Evolutionary conservation across 2,797 vertebrate genomes (phyloP).

Genomic region (Falco cherrug): DNA sequence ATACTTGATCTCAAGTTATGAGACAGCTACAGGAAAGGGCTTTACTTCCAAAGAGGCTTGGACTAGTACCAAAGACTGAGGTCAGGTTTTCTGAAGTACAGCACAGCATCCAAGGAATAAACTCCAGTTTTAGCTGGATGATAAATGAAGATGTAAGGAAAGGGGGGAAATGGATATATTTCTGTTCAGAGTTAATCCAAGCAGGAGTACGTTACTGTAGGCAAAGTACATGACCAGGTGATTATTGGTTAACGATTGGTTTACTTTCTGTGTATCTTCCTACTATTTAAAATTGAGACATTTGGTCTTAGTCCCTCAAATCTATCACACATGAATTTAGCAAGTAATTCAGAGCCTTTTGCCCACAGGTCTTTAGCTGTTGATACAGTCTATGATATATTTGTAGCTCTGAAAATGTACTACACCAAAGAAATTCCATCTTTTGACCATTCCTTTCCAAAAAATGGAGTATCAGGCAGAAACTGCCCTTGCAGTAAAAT

Average conservation of each 20-base stretch:
- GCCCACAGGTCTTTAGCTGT: background rate
- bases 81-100: background rate
- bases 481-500: background rate
- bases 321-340: background rate
- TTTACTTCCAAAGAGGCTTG: background rate
- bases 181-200: background rate
- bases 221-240: background rate
- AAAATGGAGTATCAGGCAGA: background rate
- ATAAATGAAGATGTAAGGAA: background rate
- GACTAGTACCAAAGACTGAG: background rate
- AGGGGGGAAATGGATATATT: background rate
- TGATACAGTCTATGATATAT: background rate
- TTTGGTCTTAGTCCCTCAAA: background rate
- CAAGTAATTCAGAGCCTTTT: background rate
- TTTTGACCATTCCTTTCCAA: background rate
- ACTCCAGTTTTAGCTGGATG: background rate
- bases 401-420: background rate
- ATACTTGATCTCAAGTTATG: background rate
- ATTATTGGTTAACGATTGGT: background rate
- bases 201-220: background rate
- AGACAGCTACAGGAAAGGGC: background rate
- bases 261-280: background rate
- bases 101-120: background rate
- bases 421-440: background rate
- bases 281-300: background rate